Percentiles rank a stretch among this genome's conserved stretches.
phyloP scores from a whole-genome alignment of 2,113 vertebrate genomes.

The Hypomesus transpacificus region DNA sequence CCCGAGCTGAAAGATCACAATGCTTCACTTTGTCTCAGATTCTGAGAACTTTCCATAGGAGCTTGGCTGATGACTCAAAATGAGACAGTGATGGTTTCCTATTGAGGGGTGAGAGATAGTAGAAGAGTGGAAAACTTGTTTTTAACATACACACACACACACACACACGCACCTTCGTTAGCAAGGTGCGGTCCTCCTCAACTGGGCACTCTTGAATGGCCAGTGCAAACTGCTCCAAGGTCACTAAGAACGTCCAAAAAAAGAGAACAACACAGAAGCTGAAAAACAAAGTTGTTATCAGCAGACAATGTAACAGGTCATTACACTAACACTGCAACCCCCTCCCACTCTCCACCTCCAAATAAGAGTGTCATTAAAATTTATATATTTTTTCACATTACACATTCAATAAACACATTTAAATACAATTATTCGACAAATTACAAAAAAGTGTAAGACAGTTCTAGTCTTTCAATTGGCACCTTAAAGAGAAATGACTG shows the following conservation, averaged over 20 bases:
- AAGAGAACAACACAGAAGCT: constrained; percentile 26
- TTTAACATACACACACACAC: constrained; percentile 34
- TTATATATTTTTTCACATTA: not conserved
- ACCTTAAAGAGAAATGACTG: no score
- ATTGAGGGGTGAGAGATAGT: constrained; percentile 38
- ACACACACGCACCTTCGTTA: constrained; percentile 53
- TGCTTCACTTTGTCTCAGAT: constrained; percentile 16
- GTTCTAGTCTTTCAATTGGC: no score
- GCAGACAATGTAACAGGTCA: not conserved
- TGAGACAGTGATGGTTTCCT: constrained; percentile 56
- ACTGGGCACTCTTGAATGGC: constrained; percentile 48
- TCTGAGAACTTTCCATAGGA: constrained; percentile 67
- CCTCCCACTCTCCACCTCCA: no score
- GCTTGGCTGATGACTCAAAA: constrained; percentile 61
- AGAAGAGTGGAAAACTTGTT: constrained; percentile 62
- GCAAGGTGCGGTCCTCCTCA: constrained; percentile 49
- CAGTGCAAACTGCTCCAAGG: constrained; percentile 60
- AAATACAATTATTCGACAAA: not conserved
- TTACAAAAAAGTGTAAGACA: no score
- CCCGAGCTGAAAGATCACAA: constrained; percentile 3
- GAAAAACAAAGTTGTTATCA: constrained; percentile 19
- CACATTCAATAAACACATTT: not conserved
- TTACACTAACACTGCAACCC: not conserved
- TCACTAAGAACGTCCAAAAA: constrained; percentile 41
- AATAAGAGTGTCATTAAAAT: not conserved